Conservation (phyloP, 2,113 vertebrate genomes). For the Haemorhous mexicanus region DNA sequence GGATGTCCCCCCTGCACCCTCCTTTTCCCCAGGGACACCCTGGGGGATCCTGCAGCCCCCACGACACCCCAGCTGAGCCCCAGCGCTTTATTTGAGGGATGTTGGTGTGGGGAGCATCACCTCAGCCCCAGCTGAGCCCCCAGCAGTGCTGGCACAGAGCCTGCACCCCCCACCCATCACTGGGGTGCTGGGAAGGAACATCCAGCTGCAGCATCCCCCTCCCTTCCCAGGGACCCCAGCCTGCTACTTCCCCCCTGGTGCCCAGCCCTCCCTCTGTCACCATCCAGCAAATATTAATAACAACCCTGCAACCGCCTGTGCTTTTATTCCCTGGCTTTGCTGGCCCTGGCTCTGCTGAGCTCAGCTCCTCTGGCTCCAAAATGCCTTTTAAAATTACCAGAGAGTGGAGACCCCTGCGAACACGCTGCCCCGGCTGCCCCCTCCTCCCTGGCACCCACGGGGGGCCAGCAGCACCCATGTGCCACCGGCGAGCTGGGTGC, state of each 20-base stretch:
- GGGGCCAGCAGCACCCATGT: background rate
- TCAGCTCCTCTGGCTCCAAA: conserved; percentile 60
- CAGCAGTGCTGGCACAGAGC: background rate
- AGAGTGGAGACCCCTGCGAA: conserved; percentile 22
- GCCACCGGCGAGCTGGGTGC: background rate
- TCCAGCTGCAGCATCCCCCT: background rate
- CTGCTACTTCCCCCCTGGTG: background rate
- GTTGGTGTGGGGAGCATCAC: background rate
- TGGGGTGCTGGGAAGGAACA: background rate
- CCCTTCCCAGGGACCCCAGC: background rate
- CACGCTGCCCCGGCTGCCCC: background rate
- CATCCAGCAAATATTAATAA: conserved; percentile 19
- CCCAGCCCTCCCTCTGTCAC: background rate
- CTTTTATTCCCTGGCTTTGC: conserved; percentile 35
- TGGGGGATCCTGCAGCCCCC: too few relatives aligned
- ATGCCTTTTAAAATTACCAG: conserved; percentile 31
- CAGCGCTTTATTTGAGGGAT: background rate
- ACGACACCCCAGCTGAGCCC: accelerated
- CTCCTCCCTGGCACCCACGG: background rate
- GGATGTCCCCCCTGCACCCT: background rate
- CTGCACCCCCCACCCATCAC: background rate
- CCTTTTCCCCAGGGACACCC: too few relatives aligned
- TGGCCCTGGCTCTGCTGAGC: conserved; percentile 55
- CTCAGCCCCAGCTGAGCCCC: background rate
- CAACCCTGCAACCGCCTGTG: background rate